Evolutionary conservation across 2,888 invertebrate species (phyloP).

Genomic region (Plebejus argus): DNA sequence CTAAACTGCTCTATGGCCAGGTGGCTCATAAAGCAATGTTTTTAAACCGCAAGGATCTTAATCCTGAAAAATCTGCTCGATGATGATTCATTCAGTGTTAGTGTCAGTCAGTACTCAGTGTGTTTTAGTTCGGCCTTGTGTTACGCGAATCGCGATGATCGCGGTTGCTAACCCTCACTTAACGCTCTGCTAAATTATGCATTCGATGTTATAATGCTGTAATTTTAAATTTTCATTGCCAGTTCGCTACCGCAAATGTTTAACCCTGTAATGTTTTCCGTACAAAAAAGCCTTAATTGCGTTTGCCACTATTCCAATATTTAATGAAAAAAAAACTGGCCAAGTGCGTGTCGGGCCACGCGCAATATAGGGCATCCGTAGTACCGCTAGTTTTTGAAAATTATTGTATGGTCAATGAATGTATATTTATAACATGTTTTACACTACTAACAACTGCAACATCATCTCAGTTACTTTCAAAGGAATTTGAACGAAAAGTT

Average conservation of each 20-base stretch:
- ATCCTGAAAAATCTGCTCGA: neutral
- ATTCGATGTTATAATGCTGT: neutral
- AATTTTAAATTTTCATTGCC: slow-evolving; percentile 23
- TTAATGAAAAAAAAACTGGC: neutral
- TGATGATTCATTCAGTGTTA: neutral
- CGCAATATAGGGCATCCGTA: no score
- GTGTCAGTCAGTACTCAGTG: neutral
- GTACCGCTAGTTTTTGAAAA: no score
- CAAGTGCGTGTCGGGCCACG: no score
- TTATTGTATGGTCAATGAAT: no score
- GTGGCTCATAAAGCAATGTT: no score
- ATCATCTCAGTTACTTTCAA: no score
- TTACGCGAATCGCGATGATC: slow-evolving; percentile 12
- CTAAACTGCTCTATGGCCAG: no score
- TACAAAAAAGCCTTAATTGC: neutral
- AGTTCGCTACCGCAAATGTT: neutral
- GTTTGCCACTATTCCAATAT: neutral
- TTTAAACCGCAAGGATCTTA: neutral
- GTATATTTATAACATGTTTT: no score
- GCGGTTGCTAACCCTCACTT: slow-evolving; percentile 20
- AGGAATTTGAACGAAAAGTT: no score
- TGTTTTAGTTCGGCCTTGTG: slow-evolving; percentile 2
- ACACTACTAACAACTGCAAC: no score
- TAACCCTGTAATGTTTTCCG: neutral
- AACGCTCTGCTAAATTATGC: slow-evolving; percentile 16